Conservation (phyloP, 2,113 vertebrate species). For the Pygoscelis adeliae region DNA sequence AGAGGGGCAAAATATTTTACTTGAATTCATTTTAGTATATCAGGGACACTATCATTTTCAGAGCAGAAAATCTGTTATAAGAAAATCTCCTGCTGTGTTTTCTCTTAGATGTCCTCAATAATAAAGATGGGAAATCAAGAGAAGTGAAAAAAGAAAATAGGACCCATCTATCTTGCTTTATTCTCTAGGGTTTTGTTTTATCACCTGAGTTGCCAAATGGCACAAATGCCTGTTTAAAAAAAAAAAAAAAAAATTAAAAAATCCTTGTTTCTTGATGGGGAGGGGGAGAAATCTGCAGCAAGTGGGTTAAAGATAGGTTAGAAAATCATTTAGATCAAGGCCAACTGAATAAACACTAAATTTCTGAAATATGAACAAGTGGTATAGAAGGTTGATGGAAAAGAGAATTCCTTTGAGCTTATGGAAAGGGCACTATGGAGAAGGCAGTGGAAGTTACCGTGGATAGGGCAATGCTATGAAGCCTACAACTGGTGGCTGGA, state of each 20-base stretch:
- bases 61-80: slow-evolving; percentile 6
- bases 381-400: neutral
- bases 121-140: slow-evolving; percentile 2
- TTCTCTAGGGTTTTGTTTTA: neutral
- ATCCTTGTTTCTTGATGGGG: neutral
- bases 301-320: neutral
- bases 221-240: neutral
- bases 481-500: neutral
- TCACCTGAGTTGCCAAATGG: neutral
- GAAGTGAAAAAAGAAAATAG: neutral
- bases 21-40: neutral
- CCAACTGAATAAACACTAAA: neutral
- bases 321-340: neutral
- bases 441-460: neutral
- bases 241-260: neutral
- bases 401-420: neutral
- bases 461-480: neutral
- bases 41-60: neutral
- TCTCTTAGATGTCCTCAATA: slow-evolving; percentile 11
- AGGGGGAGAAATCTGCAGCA: neutral
- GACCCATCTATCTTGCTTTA: neutral
- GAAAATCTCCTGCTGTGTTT: slow-evolving; percentile 27
- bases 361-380: neutral
- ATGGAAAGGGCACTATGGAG: neutral
- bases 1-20: slow-evolving; percentile 12